Base-by-base conservation (phyloP, 2,113 vertebrate species). In the Taurulus bubalis region DNA sequence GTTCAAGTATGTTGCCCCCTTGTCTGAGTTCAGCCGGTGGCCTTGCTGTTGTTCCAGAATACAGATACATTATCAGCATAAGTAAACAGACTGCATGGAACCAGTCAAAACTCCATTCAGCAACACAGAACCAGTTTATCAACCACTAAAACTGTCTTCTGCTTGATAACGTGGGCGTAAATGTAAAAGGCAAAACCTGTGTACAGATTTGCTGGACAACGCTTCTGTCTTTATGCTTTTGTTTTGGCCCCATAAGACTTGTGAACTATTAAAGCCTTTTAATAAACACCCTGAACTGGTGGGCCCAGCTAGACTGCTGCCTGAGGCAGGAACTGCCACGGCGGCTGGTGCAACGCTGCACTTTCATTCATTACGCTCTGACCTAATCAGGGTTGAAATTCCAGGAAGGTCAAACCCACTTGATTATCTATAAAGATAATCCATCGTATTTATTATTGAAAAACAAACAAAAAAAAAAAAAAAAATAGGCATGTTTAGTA, bases 291-390 rank as follows among this genome's bases (percentile, higher is more conserved):
- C 24, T 75, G 2, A 72, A 68, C 56, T 56, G 14, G 28, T 47
- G 26, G 47, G 26, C 5, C 32, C 56, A 30, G 45, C 7, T n/a
- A 14, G 7, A 65, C 12, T 30, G 42, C 32, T 22, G 65, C 74
- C 49, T 49, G 1, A 53, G n/a, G 18, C 82, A 51, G 72, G 66
- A 76, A 26, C 30, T 60, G 42, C 11, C 47, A 59, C 51, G 63
- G 71, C 2, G 38, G 51, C 42, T 63, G 77, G 5, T 83, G 89
- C 86, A 84, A 88, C 79, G 64, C 77, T 86, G 89, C 89, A 89
- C 58, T 84, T 87, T 80, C 79, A 87, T 85, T 85, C 89, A 79
- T 80, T 55, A 8, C 28, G 72, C 73, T 73, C 26, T 26, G 14
- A 40, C 51, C 60, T 87, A 88, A 90, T 84, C 85, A 72, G 15